phyloP scores from a whole-genome alignment of 1,140 invertebrate genomes.

The Chironomus tepperi region DNA sequence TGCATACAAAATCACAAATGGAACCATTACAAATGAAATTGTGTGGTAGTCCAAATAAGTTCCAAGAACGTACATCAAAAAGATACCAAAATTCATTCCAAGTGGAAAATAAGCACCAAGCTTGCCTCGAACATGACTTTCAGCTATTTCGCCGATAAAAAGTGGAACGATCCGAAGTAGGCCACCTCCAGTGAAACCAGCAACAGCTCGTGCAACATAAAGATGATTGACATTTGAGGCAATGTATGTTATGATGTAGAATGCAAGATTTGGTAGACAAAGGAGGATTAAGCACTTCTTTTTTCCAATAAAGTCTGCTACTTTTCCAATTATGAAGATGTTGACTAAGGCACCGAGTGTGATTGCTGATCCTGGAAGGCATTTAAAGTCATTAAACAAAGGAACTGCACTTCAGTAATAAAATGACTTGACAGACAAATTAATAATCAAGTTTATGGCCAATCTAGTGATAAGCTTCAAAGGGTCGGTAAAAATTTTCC shows the following conservation, averaged over 20 bases:
- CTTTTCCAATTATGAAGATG: constrained; percentile 35
- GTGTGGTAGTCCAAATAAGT: neutral
- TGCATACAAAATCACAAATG: neutral
- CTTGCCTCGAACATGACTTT: neutral
- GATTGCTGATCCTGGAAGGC: constrained; percentile 31
- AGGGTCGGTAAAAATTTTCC: too few species aligned
- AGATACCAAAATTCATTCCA: neutral
- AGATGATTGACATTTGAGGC: constrained; percentile 35
- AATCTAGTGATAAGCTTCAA: too few species aligned
- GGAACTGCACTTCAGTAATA: too few species aligned
- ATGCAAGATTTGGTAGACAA: constrained; percentile 37
- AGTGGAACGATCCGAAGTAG: constrained; percentile 39
- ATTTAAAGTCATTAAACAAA: too few species aligned
- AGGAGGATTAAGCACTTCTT: constrained; percentile 40
- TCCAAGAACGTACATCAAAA: neutral
- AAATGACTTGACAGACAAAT: too few species aligned
- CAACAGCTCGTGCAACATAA: constrained; percentile 39
- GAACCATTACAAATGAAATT: neutral
- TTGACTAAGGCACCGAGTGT: constrained; percentile 35
- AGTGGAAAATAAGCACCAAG: constrained; percentile 1
- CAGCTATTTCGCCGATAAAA: constrained; percentile 41
- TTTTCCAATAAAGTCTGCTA: constrained; percentile 39
- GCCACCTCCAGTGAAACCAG: constrained; percentile 40
- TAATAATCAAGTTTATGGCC: too few species aligned
- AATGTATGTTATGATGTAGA: constrained; percentile 39